Evolutionary conservation across 2,888 invertebrate genomes (phyloP).

Genomic region (Drosophila tanythrix): DNA sequence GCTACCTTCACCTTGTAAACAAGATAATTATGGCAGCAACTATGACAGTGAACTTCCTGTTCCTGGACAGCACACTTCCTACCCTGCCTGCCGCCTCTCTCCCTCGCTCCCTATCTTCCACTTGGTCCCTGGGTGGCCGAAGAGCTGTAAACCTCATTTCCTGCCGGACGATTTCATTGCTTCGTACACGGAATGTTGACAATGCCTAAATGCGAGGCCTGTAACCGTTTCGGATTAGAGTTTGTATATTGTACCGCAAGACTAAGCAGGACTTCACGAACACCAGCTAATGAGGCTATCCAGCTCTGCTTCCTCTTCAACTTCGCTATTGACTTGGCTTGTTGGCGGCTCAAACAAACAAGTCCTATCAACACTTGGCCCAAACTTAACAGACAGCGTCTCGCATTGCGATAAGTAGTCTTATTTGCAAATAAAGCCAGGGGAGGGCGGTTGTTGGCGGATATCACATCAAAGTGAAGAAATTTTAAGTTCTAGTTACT

Average conservation of each 20-base stretch:
- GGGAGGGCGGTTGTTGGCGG: neutral
- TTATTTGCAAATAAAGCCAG: neutral
- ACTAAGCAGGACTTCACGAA: conserved; percentile 17
- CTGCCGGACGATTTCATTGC: conserved; percentile 73
- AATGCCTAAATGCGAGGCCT: conserved; percentile 33
- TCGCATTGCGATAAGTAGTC: neutral
- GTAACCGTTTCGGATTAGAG: conserved; percentile 43
- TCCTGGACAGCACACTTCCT: conserved; percentile 43
- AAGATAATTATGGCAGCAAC: conserved; percentile 82
- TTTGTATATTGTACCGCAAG: conserved; percentile 38
- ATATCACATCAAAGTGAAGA: conserved; percentile 26
- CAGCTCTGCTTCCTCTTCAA: conserved; percentile 9
- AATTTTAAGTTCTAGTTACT: conserved; percentile 2
- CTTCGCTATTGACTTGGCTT: conserved; percentile 70
- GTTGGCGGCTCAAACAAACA: conserved; percentile 64
- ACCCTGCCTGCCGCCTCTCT: neutral
- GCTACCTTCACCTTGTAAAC: conserved; percentile 81
- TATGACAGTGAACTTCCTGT: conserved; percentile 79
- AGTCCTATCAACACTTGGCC: conserved; percentile 44
- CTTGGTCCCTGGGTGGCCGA: conserved; percentile 33
- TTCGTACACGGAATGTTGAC: conserved; percentile 75
- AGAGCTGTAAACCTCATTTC: conserved; percentile 79
- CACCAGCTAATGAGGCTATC: conserved; percentile 61
- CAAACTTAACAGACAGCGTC: conserved; percentile 14
- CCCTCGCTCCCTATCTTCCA: neutral